phyloP scores from a whole-genome alignment of 1,140 invertebrate species.

The Bacillus rossius region DNA sequence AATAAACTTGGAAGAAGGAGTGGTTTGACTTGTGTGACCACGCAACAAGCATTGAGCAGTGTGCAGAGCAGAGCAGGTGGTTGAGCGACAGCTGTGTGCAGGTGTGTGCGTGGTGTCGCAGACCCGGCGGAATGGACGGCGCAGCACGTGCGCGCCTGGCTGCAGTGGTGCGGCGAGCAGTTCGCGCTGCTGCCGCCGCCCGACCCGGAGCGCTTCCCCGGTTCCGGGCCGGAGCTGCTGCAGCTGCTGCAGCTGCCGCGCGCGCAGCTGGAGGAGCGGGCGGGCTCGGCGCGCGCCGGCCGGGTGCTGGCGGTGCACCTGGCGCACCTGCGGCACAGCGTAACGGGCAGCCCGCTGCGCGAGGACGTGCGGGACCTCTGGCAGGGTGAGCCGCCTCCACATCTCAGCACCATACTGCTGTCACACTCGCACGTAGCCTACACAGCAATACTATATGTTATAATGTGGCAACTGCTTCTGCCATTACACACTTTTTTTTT shows the following conservation, averaged over 20 bases:
- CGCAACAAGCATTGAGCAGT: too few species aligned
- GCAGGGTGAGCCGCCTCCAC: too few species aligned
- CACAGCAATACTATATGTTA: too few species aligned
- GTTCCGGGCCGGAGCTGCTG: slow-evolving; percentile 51
- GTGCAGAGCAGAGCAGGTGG: too few species aligned
- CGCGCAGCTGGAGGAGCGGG: slow-evolving; percentile 44
- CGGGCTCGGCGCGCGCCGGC: slow-evolving; percentile 40
- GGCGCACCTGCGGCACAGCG: slow-evolving; percentile 42
- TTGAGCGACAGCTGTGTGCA: too few species aligned
- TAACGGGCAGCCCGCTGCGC: slow-evolving; percentile 45
- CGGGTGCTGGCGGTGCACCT: slow-evolving; percentile 47
- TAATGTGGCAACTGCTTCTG: too few species aligned
- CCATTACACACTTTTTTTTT: too few species aligned
- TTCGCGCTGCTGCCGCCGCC: slow-evolving; percentile 52
- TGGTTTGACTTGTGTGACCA: too few species aligned
- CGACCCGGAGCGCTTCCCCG: slow-evolving; percentile 48
- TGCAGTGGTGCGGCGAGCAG: slow-evolving; percentile 54
- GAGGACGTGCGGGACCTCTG: not conserved
- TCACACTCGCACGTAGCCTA: too few species aligned
- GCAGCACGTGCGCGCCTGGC: slow-evolving; percentile 56
- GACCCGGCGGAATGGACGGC: slow-evolving; percentile 59
- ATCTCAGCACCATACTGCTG: too few species aligned
- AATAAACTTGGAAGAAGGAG: too few species aligned
- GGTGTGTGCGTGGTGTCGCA: slow-evolving; percentile 18
- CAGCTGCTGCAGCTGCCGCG: slow-evolving; percentile 42